These are phyloP conservation scores for Caenorhabditis macrosperma DNA, from an alignment of 2,888 invertebrate genomes.

Conservation along the genomic window DNA sequence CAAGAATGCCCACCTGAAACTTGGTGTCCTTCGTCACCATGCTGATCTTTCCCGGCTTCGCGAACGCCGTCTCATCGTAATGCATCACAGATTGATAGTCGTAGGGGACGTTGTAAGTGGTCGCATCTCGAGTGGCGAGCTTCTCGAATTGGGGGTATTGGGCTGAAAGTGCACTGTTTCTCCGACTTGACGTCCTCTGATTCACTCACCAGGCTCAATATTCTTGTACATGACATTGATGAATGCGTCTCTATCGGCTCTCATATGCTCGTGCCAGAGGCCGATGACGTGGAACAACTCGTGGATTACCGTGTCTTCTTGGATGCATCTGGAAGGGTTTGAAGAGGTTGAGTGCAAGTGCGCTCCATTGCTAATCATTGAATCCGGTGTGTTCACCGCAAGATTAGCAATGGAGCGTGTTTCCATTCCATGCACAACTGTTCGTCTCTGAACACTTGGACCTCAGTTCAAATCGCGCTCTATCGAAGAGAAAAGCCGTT, in stretches of 20 bases:
- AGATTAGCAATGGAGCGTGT: too few species aligned
- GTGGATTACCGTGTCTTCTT: constrained; percentile 74
- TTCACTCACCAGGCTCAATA: constrained; percentile 63
- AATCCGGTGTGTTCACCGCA: too few species aligned
- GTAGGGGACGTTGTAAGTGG: constrained; percentile 74
- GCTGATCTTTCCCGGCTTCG: constrained; percentile 67
- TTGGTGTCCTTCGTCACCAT: constrained; percentile 71
- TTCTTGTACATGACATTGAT: constrained; percentile 76
- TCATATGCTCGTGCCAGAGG: constrained; percentile 78
- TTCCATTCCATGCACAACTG: too few species aligned
- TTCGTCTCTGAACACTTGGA: too few species aligned
- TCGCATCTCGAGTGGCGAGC: constrained; percentile 65
- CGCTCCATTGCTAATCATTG: not conserved
- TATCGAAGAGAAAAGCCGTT: too few species aligned
- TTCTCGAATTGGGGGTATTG: constrained; percentile 72
- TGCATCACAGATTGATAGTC: constrained; percentile 75
- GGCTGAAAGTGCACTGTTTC: constrained; percentile 37
- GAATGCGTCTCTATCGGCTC: constrained; percentile 74
- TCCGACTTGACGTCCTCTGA: not conserved
- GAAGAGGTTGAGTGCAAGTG: not conserved
- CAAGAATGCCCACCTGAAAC: constrained; percentile 63
- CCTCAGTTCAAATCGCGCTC: too few species aligned
- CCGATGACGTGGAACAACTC: constrained; percentile 75
- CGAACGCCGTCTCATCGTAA: constrained; percentile 74
- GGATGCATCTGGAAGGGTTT: constrained; percentile 64